Evolutionary conservation across 2,888 invertebrate species (phyloP).

Genomic region (Lochmaea capreae): DNA sequence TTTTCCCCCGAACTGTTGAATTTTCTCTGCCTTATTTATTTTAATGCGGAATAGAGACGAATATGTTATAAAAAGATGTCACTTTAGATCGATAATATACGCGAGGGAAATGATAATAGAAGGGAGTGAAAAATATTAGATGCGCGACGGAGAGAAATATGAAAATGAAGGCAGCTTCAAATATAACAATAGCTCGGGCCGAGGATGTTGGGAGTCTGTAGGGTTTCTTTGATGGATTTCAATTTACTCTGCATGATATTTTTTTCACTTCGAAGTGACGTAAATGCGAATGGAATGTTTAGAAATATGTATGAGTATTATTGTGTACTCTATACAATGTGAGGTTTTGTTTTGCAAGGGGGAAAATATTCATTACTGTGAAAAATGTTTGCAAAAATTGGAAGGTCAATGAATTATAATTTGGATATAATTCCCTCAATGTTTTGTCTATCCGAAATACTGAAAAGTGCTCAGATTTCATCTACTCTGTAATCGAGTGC

Average conservation of each 20-base stretch:
- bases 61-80: conserved; percentile 60
- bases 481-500: too few species aligned
- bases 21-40: conserved; percentile 51
- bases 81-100: conserved; percentile 65
- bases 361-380: not conserved
- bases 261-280: conserved; percentile 35
- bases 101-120: conserved; percentile 59
- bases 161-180: conserved; percentile 60
- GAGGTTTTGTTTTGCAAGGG: not conserved
- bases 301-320: conserved; percentile 9
- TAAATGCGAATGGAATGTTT: conserved; percentile 14
- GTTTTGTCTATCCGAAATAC: too few species aligned
- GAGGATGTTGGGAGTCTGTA: conserved; percentile 60
- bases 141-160: conserved; percentile 57
- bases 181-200: conserved; percentile 62
- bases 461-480: too few species aligned
- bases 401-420: too few species aligned
- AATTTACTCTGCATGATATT: conserved; percentile 60
- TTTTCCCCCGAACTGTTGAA: conserved; percentile 19
- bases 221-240: conserved; percentile 64
- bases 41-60: conserved; percentile 52
- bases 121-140: conserved; percentile 54
- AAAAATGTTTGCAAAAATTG: too few species aligned
- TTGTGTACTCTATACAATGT: not conserved
- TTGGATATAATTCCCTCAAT: too few species aligned